Conservation (phyloP, 1,140 invertebrate genomes). For the Globodera ellingtonae region DNA sequence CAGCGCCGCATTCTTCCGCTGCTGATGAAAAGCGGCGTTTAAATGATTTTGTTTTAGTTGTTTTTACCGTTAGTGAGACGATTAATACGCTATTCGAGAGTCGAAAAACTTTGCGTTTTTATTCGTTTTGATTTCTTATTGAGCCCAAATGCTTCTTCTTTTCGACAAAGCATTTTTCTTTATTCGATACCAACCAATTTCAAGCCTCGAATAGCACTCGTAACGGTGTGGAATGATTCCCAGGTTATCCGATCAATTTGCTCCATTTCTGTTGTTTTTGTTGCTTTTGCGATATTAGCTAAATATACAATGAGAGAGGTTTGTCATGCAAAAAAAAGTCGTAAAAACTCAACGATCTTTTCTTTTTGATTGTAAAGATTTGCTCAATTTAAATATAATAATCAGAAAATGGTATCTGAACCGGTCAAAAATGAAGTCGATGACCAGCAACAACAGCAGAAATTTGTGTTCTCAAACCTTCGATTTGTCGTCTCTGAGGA, state of each 20-base stretch:
- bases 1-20: not conserved
- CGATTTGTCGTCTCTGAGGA: conserved; percentile 21
- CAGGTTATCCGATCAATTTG: not conserved
- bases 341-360: not conserved
- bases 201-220: no score
- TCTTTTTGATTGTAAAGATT: not conserved
- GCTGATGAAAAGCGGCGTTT: not conserved
- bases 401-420: not conserved
- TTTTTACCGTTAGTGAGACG: not conserved
- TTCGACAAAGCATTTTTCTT: not conserved
- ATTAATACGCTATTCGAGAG: no score
- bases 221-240: not conserved
- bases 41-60: not conserved
- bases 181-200: no score
- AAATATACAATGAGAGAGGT: no score
- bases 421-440: not conserved
- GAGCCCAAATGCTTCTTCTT: not conserved
- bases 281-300: not conserved
- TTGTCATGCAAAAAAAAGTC: no score
- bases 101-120: not conserved
- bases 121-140: not conserved
- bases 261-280: not conserved
- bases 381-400: not conserved
- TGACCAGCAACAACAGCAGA: not conserved
- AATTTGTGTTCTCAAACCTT: conserved; percentile 25